These are phyloP conservation scores for Bergia puertoricense DNA, from an alignment of 92 coral and sea anemone species.

Conservation along the genomic window DNA sequence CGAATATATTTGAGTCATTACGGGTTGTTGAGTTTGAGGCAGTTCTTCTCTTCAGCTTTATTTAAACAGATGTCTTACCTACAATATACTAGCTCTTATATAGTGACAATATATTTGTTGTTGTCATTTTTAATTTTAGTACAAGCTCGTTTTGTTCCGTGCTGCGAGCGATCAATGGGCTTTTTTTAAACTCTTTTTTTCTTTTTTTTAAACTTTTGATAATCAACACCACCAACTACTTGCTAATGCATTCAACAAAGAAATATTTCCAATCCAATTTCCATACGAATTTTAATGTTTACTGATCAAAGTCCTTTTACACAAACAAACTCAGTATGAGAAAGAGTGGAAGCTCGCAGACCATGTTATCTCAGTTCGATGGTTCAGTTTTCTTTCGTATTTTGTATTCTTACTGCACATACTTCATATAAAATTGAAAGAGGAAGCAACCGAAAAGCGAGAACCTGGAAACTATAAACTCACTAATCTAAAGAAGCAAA, in stretches of 20 bases:
- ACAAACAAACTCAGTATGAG: constrained; percentile 3
- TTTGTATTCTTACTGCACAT: no score
- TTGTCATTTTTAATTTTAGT: not conserved
- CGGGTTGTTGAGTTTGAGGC: constrained; percentile 4
- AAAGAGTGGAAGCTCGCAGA: not conserved
- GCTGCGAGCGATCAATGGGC: not conserved
- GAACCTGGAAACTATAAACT: no score
- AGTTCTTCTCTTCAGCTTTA: not conserved
- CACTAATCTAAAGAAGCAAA: not conserved
- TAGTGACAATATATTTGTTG: not conserved
- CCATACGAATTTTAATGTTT: constrained; percentile 30
- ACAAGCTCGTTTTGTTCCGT: not conserved
- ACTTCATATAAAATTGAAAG: no score
- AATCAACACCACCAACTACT: not conserved
- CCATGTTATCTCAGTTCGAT: no score
- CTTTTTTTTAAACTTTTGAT: no score
- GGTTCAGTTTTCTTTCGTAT: no score
- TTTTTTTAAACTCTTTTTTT: not conserved
- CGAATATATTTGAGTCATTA: not conserved
- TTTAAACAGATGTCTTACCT: not conserved
- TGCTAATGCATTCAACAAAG: constrained; percentile 19
- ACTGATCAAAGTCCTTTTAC: not conserved
- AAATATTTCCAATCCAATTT: constrained; percentile 11
- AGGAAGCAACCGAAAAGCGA: not conserved
- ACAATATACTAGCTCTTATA: not conserved